phyloP scores from a whole-genome alignment of 2,113 vertebrate species.

The Poeciliopsis prolifica region DNA sequence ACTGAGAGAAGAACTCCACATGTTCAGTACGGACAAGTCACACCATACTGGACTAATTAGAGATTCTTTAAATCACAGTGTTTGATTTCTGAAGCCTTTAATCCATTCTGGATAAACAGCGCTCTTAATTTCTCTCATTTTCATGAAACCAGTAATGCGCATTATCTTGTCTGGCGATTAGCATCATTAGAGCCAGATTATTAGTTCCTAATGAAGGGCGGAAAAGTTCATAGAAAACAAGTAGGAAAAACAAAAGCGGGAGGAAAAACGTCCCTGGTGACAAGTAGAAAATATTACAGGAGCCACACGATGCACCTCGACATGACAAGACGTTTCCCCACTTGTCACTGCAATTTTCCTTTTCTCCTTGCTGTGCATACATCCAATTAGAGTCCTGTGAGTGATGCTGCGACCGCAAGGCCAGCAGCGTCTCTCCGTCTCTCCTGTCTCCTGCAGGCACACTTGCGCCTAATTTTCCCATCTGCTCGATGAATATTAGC shows the following conservation, averaged over 20 bases:
- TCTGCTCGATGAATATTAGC: constrained; percentile 80
- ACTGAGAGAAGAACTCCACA: too few species aligned
- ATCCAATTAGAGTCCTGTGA: constrained; percentile 51
- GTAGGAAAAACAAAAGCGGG: background rate
- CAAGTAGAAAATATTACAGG: background rate
- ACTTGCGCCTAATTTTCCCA: constrained; percentile 70
- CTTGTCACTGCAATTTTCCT: constrained; percentile 42
- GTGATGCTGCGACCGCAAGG: constrained; percentile 35
- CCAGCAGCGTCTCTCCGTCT: constrained; percentile 24
- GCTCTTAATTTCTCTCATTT: background rate
- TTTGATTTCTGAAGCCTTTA: background rate
- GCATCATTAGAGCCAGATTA: background rate
- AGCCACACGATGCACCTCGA: background rate
- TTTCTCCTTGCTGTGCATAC: constrained; percentile 24
- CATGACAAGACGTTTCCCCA: constrained; percentile 6
- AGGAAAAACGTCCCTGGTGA: background rate
- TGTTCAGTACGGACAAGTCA: too few species aligned
- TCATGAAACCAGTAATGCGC: background rate
- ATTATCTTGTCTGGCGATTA: too few species aligned
- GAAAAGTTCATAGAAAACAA: background rate
- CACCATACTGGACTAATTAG: too few species aligned
- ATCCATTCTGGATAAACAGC: background rate
- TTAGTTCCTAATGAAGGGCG: background rate
- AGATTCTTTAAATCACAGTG: too few species aligned
- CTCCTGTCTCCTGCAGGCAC: constrained; percentile 50